Evolutionary conservation across 2,113 vertebrate species (phyloP), one percentile per base, ranked within the genome.

Genomic region (Numenius arquata): DNA sequence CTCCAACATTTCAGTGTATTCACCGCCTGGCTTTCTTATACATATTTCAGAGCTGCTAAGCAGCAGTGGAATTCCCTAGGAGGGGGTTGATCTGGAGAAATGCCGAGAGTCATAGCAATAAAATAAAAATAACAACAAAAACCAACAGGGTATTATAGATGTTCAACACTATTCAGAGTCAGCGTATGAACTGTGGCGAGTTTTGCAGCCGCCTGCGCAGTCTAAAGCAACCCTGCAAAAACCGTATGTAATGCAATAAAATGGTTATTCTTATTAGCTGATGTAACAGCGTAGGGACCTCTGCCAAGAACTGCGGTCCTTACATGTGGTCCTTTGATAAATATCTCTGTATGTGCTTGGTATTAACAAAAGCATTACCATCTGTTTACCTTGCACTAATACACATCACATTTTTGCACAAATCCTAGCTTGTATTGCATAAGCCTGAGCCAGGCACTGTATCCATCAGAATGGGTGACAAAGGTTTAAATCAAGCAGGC

Each of bases 361-460:
- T 94, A 96, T 95, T 96, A 97, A 92, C 92, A 92, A 97, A 96
- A 97, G 89, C 87, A 96, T 96, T 97, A 90, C 92, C 95, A 96
- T 95, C 95, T 97, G 96, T 97, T 97, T 97, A 97, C 89, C 95
- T 97, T 96, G 93, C 95, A 95, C 96, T 94, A 96, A 97, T 27
- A 91, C 87, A 90, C 94, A 70, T 82, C 94, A 89, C 85, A 47
- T 96, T 97, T 96, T 94, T 97, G 94, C 92, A 96, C 89, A 97
- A 88, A 97, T 93, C 93, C 89, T 62, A 73, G 93, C 93, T 92
- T 65, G 96, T 21, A 17, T 53, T 86, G 92, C 91, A 50, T 73
- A 89, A 97, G 90, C 75, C 81, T 29, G 45, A 79, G 87, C 93
- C 48, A 47, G 87, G 75, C 89, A 88, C 82, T 67, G 94, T n/a